Conservation (phyloP, 2,797 vertebrate genomes). For the Siniperca undulata region DNA sequence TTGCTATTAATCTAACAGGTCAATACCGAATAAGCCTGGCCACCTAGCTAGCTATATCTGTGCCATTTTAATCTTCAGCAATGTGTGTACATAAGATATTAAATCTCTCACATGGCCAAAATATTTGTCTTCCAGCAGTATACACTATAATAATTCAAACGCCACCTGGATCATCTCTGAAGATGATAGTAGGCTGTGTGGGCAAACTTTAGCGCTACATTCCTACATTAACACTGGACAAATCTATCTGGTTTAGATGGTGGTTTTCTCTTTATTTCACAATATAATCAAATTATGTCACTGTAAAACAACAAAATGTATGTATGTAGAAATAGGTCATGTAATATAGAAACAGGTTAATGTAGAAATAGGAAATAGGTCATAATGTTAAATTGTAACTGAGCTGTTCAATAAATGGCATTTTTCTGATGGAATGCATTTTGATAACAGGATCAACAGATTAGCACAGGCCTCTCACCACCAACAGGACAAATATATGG, state of each 20-base stretch:
- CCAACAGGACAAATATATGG: neutral
- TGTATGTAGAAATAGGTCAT: neutral
- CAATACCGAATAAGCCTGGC: conserved; percentile 45
- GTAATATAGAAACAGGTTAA: no score
- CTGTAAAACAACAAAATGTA: neutral
- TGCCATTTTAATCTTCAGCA: conserved; percentile 47
- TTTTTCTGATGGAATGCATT: conserved; percentile 3
- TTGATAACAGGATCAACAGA: neutral
- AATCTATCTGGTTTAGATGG: neutral
- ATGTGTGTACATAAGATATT: conserved; percentile 67
- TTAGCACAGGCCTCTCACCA: neutral
- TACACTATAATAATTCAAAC: conserved; percentile 51
- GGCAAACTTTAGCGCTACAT: neutral
- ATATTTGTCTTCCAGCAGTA: conserved; percentile 51
- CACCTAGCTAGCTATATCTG: conserved; percentile 8
- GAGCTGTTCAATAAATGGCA: neutral
- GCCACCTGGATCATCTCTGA: conserved; percentile 23
- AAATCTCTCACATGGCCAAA: conserved; percentile 41
- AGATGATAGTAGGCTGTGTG: conserved; percentile 4
- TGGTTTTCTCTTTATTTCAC: neutral
- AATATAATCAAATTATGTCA: neutral
- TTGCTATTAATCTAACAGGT: conserved; percentile 67
- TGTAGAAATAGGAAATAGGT: no score
- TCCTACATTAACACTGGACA: neutral
- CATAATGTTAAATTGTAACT: neutral